Percentiles rank a stretch among this genome's conserved stretches.
phyloP scores from a whole-genome alignment of 2,888 invertebrate genomes.

The Euspilapteryx auroguttella region DNA sequence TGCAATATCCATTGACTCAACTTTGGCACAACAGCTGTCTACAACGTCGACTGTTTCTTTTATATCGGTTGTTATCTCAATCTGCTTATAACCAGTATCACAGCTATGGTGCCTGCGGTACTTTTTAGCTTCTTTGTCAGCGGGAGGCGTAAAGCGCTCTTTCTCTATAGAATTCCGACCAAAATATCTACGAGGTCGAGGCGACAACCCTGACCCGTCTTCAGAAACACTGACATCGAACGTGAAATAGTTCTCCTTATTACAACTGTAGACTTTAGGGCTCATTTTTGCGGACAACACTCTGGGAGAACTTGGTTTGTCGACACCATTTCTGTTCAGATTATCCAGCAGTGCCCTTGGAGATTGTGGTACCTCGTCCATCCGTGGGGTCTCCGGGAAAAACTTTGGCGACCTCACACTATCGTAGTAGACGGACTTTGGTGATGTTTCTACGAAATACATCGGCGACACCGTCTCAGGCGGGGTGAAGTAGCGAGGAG shows the following conservation, averaged over 20 bases:
- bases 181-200: slow-evolving; percentile 34
- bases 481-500: slow-evolving; percentile 47
- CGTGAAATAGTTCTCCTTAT: slow-evolving; percentile 50
- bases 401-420: slow-evolving; percentile 45
- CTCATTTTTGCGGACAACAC: slow-evolving; percentile 33
- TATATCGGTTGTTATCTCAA: slow-evolving; percentile 23
- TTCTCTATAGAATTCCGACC: slow-evolving; percentile 46
- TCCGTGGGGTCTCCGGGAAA: slow-evolving; percentile 38
- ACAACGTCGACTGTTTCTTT: slow-evolving; percentile 22
- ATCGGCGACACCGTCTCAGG: slow-evolving; percentile 43
- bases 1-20: slow-evolving; percentile 28
- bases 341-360: slow-evolving; percentile 33
- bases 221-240: slow-evolving; percentile 29
- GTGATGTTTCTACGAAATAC: slow-evolving; percentile 46
- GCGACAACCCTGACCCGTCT: slow-evolving; percentile 17
- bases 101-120: slow-evolving; percentile 47
- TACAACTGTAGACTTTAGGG: slow-evolving; percentile 40
- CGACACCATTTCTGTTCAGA: slow-evolving; percentile 30
- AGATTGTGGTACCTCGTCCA: slow-evolving; percentile 32
- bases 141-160: slow-evolving; percentile 42
- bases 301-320: slow-evolving; percentile 39
- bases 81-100: slow-evolving; percentile 40
- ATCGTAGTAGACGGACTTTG: slow-evolving; percentile 47
- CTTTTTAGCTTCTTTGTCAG: slow-evolving; percentile 36
- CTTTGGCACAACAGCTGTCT: slow-evolving; percentile 44